Conservation (phyloP, 2,797 vertebrate species). For the Molossus molossus region DNA sequence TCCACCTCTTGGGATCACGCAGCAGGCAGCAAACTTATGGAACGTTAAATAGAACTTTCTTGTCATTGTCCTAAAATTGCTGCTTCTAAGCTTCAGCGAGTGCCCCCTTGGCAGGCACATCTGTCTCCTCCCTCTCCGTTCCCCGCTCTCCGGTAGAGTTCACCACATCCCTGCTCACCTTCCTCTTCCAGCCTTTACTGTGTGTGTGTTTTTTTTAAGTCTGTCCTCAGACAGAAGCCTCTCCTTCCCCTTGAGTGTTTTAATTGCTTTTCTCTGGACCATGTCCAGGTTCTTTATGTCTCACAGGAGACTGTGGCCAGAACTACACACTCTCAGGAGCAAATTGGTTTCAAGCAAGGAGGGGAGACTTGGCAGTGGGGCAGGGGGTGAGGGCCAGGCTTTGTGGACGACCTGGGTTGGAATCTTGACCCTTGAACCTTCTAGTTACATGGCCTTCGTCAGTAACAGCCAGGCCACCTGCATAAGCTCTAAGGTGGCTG, state of each 20-base stretch:
- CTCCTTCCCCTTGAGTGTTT: slow-evolving; percentile 31
- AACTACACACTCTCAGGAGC: not conserved
- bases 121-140: not conserved
- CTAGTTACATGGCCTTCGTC: not conserved
- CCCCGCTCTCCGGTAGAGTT: not conserved
- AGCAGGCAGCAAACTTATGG: slow-evolving; percentile 76
- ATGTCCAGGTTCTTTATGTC: slow-evolving; percentile 52
- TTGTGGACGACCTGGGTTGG: not conserved
- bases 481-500: not conserved
- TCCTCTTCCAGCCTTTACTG: slow-evolving; percentile 46
- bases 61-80: slow-evolving; percentile 67
- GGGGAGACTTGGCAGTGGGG: not conserved
- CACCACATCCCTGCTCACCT: not conserved
- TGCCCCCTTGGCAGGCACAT: slow-evolving; percentile 34
- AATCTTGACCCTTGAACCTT: not conserved
- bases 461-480: not conserved
- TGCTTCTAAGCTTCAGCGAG: slow-evolving; percentile 61
- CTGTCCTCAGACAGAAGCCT: slow-evolving; percentile 76
- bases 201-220: slow-evolving; percentile 15
- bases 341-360: not conserved
- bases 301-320: not conserved
- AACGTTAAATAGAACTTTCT: slow-evolving; percentile 75
- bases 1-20: slow-evolving; percentile 56
- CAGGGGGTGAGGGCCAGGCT: not conserved
- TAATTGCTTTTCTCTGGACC: slow-evolving; percentile 69